These are phyloP conservation scores for Silurus asotus DNA, from an alignment of 2,113 vertebrate species.

Conservation along the genomic window DNA sequence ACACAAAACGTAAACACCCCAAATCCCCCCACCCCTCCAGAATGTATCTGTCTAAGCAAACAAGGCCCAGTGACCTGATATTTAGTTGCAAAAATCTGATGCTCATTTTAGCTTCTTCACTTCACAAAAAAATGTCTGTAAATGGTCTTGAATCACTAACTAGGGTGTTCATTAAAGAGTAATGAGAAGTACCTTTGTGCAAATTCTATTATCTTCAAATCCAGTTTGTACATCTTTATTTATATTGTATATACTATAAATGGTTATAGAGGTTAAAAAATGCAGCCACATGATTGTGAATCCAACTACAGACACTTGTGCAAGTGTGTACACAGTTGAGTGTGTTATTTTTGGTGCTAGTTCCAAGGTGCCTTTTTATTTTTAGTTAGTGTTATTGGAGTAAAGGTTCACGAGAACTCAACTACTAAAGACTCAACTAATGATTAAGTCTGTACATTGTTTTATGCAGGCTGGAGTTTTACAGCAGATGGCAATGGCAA, in stretches of 20 bases:
- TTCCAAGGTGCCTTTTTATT: neutral
- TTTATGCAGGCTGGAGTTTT: too few species aligned
- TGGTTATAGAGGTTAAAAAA: neutral
- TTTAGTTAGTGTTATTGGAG: too few species aligned
- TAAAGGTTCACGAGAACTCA: too few species aligned
- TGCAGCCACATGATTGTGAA: neutral
- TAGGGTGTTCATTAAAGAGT: too few species aligned
- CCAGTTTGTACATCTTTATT: neutral
- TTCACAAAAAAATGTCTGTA: neutral
- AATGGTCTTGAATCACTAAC: neutral
- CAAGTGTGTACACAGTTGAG: neutral
- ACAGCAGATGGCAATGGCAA: too few species aligned
- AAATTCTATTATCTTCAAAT: neutral
- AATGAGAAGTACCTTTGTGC: neutral
- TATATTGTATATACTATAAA: neutral
- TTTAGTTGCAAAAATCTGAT: neutral
- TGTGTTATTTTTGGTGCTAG: neutral
- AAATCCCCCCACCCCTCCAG: too few species aligned
- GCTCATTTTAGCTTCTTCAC: neutral
- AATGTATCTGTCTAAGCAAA: too few species aligned
- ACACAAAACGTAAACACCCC: too few species aligned
- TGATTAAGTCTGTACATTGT: too few species aligned
- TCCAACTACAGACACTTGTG: neutral
- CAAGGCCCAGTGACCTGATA: too few species aligned
- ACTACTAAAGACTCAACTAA: too few species aligned